Conservation (phyloP, 2,113 vertebrate species). For the Ovis aries region DNA sequence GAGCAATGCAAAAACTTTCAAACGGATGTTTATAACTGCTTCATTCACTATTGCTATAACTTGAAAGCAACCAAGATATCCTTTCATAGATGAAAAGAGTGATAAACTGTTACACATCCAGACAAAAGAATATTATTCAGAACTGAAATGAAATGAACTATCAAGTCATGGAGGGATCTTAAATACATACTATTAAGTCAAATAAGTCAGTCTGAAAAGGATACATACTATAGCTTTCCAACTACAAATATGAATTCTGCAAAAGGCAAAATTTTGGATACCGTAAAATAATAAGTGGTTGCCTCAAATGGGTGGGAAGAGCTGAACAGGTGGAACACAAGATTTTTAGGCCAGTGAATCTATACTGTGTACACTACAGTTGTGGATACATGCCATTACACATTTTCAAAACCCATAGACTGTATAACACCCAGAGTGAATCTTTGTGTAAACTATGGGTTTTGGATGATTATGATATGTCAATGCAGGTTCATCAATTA, state of each 20-base stretch:
- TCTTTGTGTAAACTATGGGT: not conserved
- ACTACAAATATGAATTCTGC: not conserved
- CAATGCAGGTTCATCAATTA: accelerated
- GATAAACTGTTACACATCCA: not conserved
- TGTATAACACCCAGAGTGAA: not conserved
- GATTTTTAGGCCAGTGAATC: not conserved
- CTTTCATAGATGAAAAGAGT: not conserved
- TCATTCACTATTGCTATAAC: not conserved
- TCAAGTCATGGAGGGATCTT: not conserved
- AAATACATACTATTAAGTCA: not conserved
- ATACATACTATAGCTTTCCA: not conserved
- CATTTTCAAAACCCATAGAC: not conserved
- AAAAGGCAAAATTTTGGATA: not conserved
- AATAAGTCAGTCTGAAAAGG: not conserved
- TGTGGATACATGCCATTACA: not conserved
- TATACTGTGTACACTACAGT: not conserved
- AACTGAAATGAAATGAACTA: not conserved
- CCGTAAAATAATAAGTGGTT: not conserved
- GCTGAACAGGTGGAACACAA: not conserved
- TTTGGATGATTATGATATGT: not conserved
- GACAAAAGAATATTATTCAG: not conserved
- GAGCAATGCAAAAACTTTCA: not conserved
- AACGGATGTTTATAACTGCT: not conserved
- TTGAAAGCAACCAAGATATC: not conserved
- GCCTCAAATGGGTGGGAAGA: not conserved